A percentile compares a stretch with the other conserved stretches of the same genome.
These are phyloP conservation scores for Ostrea edulis DNA, from an alignment of 1,140 invertebrate genomes.

Conservation along the genomic window DNA sequence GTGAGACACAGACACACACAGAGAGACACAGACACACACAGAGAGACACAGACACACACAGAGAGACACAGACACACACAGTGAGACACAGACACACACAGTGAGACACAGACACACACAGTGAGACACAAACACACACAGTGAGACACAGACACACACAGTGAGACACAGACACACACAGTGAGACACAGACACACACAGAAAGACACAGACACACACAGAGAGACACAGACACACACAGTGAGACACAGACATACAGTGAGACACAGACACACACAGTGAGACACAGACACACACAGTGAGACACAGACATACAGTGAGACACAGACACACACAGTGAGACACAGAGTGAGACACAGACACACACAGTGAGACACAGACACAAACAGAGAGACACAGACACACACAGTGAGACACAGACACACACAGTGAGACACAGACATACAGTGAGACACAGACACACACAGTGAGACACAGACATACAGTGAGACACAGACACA, in stretches of 20 bases:
- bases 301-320: not conserved
- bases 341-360: slow-evolving; percentile 14
- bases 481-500: slow-evolving; percentile 22
- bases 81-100: not conserved
- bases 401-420: slow-evolving; percentile 6
- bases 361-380: slow-evolving; percentile 12
- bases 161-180: not conserved
- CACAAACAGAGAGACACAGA: slow-evolving; percentile 13
- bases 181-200: too few species aligned
- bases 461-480: too few species aligned
- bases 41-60: not conserved
- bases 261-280: slow-evolving; percentile 21
- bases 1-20: not conserved
- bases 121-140: too few species aligned
- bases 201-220: not conserved
- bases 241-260: too few species aligned
- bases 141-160: not conserved
- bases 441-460: too few species aligned
- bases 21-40: not conserved
- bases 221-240: slow-evolving; percentile 33
- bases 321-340: slow-evolving; percentile 9
- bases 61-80: not conserved
- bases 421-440: slow-evolving; percentile 19
- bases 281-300: not conserved
- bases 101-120: not conserved